Percentiles rank a stretch among this genome's conserved stretches.
phyloP scores from a whole-genome alignment of 2,113 vertebrate species.

The Microtus oregoni region DNA sequence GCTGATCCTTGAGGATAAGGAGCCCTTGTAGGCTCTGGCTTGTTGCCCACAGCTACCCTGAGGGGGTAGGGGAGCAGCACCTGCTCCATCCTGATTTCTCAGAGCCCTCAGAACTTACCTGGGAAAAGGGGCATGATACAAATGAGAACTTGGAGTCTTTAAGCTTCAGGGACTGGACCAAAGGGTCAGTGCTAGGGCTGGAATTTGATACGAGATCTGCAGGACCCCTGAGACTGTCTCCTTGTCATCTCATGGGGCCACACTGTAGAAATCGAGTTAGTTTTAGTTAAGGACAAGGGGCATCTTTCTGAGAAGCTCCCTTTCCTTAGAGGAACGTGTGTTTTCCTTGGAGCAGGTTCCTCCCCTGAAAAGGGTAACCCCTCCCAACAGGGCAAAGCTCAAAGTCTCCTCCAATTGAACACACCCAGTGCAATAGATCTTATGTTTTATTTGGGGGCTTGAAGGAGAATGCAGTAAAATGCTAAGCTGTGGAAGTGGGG shows the following conservation, averaged over 20 bases:
- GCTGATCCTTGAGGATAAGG: not conserved
- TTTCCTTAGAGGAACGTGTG: accelerated
- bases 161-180: not conserved
- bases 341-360: not conserved
- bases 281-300: not conserved
- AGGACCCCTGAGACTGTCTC: not conserved
- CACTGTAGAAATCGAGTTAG: not conserved
- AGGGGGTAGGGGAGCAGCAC: not conserved
- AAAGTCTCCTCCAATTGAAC: not conserved
- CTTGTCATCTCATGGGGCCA: not conserved
- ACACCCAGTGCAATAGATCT: not conserved
- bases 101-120: not conserved
- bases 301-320: not conserved
- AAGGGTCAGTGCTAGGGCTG: not conserved
- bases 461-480: not conserved
- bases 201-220: not conserved
- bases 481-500: not conserved
- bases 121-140: accelerated
- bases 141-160: not conserved
- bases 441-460: not conserved
- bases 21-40: not conserved
- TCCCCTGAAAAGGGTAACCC: not conserved
- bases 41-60: not conserved
- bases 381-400: not conserved
- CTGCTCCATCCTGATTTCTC: not conserved